Conservation (phyloP, 2,113 vertebrate genomes). For the Chunga burmeisteri region DNA sequence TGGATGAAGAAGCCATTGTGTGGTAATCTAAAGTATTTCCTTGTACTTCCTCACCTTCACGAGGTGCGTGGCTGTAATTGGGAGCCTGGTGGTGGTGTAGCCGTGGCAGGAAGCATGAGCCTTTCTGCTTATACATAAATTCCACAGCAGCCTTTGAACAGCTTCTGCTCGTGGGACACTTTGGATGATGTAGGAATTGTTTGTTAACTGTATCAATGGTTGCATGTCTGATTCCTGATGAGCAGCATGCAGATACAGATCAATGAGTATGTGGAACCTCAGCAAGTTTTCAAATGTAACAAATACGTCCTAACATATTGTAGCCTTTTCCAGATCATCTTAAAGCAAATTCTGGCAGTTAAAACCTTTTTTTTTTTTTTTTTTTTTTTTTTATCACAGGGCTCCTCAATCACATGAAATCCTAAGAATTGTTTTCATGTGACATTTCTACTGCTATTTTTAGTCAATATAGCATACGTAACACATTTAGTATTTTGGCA, state of each 20-base stretch:
- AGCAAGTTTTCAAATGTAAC: constrained; percentile 36
- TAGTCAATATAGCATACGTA: constrained; percentile 41
- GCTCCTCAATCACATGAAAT: constrained; percentile 59
- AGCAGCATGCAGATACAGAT: constrained; percentile 7
- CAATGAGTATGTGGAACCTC: constrained; percentile 22
- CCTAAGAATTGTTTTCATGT: constrained; percentile 65
- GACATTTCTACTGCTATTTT: constrained; percentile 62
- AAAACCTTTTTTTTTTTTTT: not conserved
- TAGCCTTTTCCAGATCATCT: constrained; percentile 44
- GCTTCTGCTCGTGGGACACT: constrained; percentile 14
- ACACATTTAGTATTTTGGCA: constrained; percentile 24
- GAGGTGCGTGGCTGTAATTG: not conserved
- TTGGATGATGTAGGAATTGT: not conserved
- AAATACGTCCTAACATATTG: constrained; percentile 43
- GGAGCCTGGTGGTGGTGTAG: not conserved
- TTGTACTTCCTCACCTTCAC: not conserved
- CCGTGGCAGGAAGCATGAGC: not conserved
- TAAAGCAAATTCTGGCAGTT: constrained; percentile 58
- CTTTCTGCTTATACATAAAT: not conserved
- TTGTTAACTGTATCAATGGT: not conserved
- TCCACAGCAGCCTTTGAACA: not conserved
- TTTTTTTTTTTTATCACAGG: constrained; percentile 59
- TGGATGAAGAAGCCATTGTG: not conserved
- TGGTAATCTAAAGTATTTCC: not conserved
- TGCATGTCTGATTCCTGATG: not conserved